Conservation (phyloP, 2,797 vertebrate genomes). For the Pyrocephalus nanus region DNA sequence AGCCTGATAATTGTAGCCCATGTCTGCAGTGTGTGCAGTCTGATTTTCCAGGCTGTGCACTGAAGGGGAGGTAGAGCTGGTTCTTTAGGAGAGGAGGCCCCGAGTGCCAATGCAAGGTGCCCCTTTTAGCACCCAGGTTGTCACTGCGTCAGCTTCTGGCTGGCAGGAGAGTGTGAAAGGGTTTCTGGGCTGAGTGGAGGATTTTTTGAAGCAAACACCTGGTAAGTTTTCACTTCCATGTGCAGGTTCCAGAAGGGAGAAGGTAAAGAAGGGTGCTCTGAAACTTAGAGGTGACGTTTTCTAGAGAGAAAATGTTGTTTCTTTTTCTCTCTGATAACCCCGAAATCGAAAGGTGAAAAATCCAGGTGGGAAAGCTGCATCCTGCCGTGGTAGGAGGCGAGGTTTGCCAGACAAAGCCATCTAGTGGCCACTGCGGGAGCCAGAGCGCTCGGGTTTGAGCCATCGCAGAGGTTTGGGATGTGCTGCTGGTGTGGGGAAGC, state of each 20-base stretch:
- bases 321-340: no score
- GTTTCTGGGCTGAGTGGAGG: not conserved
- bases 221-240: not conserved
- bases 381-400: not conserved
- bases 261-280: not conserved
- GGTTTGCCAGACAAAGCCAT: constrained; percentile 30
- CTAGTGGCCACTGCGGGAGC: not conserved
- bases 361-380: not conserved
- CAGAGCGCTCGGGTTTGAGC: not conserved
- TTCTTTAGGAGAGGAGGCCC: not conserved
- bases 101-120: not conserved
- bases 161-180: not conserved
- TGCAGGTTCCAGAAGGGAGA: not conserved
- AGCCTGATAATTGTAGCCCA: not conserved
- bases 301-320: not conserved
- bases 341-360: not conserved
- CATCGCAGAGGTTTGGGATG: not conserved
- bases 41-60: not conserved
- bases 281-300: not conserved
- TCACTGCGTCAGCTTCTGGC: not conserved
- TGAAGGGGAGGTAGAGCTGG: not conserved
- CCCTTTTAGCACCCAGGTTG: not conserved
- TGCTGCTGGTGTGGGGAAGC: not conserved
- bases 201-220: not conserved
- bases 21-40: not conserved